Conservation (phyloP, 2,797 vertebrate species). For the Leuciscus waleckii region DNA sequence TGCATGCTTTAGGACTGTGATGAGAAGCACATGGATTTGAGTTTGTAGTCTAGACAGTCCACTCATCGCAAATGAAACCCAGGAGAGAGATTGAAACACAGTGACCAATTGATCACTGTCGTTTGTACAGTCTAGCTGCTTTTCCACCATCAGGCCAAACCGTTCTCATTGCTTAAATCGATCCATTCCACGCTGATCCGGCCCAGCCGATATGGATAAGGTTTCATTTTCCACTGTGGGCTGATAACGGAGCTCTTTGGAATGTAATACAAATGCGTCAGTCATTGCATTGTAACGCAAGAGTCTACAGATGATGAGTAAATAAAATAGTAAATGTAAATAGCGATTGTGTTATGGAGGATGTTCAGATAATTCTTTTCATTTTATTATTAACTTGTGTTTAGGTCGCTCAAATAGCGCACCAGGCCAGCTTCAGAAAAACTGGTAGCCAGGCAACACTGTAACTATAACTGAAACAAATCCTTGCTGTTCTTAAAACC, state of each 20-base stretch:
- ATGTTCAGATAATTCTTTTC: neutral
- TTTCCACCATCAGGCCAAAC: neutral
- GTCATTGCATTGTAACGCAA: too few species aligned
- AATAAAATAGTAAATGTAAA: too few species aligned
- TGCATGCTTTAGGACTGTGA: conserved; percentile 59
- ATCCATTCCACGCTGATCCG: neutral
- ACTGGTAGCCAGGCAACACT: neutral
- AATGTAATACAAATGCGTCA: too few species aligned
- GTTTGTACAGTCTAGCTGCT: conserved; percentile 6
- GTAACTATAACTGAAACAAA: too few species aligned
- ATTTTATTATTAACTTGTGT: neutral
- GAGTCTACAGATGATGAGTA: too few species aligned
- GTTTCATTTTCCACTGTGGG: neutral
- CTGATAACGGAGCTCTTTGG: too few species aligned
- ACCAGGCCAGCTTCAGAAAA: neutral
- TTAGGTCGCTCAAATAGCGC: neutral
- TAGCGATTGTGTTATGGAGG: too few species aligned
- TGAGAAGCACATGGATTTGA: conserved; percentile 61
- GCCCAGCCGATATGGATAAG: neutral
- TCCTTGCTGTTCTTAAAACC: neutral
- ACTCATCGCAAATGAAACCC: conserved; percentile 40
- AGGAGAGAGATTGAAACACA: conserved; percentile 12
- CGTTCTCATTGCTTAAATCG: neutral
- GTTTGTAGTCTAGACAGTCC: conserved; percentile 59
- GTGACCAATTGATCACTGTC: neutral